These are phyloP conservation scores for Drosophila pachea DNA, from an alignment of 1,140 invertebrate genomes.

Conservation along the genomic window DNA sequence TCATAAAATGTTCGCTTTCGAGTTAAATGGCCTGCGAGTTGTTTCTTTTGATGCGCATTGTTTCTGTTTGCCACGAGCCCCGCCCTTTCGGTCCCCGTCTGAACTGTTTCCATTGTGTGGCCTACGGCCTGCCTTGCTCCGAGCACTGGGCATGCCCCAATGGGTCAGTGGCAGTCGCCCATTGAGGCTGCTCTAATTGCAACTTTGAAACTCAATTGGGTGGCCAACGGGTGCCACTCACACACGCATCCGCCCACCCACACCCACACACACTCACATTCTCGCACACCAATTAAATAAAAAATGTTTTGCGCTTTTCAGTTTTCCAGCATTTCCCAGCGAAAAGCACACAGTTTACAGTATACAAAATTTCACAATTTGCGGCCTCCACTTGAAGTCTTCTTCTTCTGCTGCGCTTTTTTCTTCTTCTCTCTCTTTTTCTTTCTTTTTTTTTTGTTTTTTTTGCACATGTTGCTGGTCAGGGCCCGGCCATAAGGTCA, in stretches of 20 bases:
- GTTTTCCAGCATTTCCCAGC: slow-evolving; percentile 19
- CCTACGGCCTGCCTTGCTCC: not conserved
- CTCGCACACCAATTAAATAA: slow-evolving; percentile 66
- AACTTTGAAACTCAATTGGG: slow-evolving; percentile 76
- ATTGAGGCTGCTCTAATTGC: slow-evolving; percentile 73
- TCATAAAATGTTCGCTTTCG: slow-evolving; percentile 32
- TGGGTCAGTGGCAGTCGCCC: slow-evolving; percentile 45
- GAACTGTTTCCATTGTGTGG: slow-evolving; percentile 69
- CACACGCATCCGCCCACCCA: slow-evolving; percentile 36
- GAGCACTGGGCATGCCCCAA: slow-evolving; percentile 12
- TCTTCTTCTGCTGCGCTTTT: not conserved
- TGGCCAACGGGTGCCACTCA: slow-evolving; percentile 23
- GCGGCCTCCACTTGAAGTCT: slow-evolving; percentile 28
- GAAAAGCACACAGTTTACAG: slow-evolving; percentile 28
- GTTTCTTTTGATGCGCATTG: slow-evolving; percentile 71
- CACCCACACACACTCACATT: slow-evolving; percentile 21
- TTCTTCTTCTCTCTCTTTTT: slow-evolving; percentile 6
- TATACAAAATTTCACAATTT: slow-evolving; percentile 29
- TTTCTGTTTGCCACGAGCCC: slow-evolving; percentile 36
- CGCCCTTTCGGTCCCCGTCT: slow-evolving; percentile 26
- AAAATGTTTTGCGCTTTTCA: slow-evolving; percentile 68
- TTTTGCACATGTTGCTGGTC: slow-evolving; percentile 44
- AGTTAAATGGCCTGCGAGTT: slow-evolving; percentile 69
- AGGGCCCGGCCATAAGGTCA: slow-evolving; percentile 58
- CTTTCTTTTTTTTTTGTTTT: not conserved